Percentiles rank a stretch among this genome's conserved stretches.
Evolutionary conservation across 2,888 invertebrate genomes (phyloP).

Genomic region (Melieria omissa): DNA sequence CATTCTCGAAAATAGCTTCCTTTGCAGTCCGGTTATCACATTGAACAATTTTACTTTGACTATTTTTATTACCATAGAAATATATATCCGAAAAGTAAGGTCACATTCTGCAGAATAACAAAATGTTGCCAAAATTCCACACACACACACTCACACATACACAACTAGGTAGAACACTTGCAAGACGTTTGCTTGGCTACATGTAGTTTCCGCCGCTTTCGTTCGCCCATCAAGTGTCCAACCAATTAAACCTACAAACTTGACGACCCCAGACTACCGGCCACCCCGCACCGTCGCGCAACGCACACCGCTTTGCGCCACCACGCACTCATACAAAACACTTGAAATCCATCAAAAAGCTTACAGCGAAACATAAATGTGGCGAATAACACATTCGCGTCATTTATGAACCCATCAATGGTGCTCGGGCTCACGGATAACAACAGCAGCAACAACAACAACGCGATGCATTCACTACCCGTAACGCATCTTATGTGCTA

Average conservation of each 20-base stretch:
- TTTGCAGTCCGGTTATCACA: too few species aligned
- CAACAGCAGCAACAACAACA: slow-evolving; percentile 32
- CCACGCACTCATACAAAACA: slow-evolving; percentile 42
- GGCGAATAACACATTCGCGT: slow-evolving; percentile 59
- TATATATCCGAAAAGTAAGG: too few species aligned
- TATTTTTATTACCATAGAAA: too few species aligned
- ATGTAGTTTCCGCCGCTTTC: too few species aligned
- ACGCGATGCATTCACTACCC: slow-evolving; percentile 23
- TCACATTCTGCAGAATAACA: too few species aligned
- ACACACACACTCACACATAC: background rate
- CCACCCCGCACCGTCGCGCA: background rate
- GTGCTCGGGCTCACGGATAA: slow-evolving; percentile 57
- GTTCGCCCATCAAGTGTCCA: slow-evolving; percentile 6
- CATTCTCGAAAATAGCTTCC: too few species aligned
- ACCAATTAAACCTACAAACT: slow-evolving; percentile 32
- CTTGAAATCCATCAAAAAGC: slow-evolving; percentile 61
- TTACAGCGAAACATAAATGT: slow-evolving; percentile 57
- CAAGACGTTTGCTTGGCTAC: too few species aligned
- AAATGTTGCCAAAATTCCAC: slow-evolving; percentile 9
- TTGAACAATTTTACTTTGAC: too few species aligned
- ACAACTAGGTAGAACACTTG: too few species aligned
- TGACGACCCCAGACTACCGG: background rate
- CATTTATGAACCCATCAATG: slow-evolving; percentile 61
- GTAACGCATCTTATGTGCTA: slow-evolving; percentile 60
- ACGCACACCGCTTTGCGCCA: background rate